These are phyloP conservation scores for Microcebus murinus DNA, from an alignment of 2,113 vertebrate genomes.

Conservation along the genomic window DNA sequence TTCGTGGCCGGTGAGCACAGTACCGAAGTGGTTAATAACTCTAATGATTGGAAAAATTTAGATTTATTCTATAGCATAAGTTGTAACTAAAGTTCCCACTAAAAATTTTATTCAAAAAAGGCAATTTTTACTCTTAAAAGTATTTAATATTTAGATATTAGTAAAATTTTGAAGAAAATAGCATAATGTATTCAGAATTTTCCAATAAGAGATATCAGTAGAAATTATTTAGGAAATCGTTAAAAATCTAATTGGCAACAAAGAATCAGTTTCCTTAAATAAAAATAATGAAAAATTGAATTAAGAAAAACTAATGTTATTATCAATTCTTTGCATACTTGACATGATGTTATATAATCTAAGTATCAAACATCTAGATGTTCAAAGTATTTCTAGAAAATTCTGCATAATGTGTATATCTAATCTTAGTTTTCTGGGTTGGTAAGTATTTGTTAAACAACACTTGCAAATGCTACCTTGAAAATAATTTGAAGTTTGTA, in stretches of 20 bases:
- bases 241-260: constrained; percentile 25
- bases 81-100: neutral
- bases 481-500: constrained; percentile 22
- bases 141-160: constrained; percentile 1
- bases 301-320: constrained; percentile 11
- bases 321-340: neutral
- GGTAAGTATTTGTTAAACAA: neutral
- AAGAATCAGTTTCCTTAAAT: neutral
- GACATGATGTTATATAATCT: neutral
- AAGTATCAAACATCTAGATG: neutral
- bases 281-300: constrained; percentile 2
- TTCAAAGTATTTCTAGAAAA: constrained; percentile 27
- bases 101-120: neutral
- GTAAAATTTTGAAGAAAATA: neutral
- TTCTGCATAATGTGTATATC: neutral
- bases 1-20: no score
- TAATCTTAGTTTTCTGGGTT: neutral
- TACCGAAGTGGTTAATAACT: neutral
- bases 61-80: neutral
- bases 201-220: neutral
- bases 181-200: neutral
- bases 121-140: constrained; percentile 2
- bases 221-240: neutral
- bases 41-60: neutral
- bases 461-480: neutral